These are phyloP conservation scores for Phyllotreta striolata DNA, from an alignment of 2,888 invertebrate genomes.

Conservation along the genomic window DNA sequence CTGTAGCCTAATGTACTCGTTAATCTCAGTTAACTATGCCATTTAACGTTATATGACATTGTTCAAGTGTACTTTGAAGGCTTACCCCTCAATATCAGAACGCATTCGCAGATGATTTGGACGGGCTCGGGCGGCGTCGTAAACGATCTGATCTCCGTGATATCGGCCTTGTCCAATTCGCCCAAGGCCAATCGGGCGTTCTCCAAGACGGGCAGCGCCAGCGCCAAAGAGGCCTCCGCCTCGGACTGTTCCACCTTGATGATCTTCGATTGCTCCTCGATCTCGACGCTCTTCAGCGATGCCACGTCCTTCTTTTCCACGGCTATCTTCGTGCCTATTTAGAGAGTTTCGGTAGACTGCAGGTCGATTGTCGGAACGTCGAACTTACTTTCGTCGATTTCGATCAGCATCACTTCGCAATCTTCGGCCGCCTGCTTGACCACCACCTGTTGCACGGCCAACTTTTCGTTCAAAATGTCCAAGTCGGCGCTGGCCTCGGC, in stretches of 20 bases:
- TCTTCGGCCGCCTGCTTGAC: slow-evolving; percentile 83
- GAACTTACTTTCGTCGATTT: slow-evolving; percentile 70
- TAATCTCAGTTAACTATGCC: too few relatives aligned
- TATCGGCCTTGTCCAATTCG: slow-evolving; percentile 87
- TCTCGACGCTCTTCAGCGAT: slow-evolving; percentile 80
- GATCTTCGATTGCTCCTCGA: slow-evolving; percentile 80
- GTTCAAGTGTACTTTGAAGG: too few relatives aligned
- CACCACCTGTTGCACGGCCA: slow-evolving; percentile 83
- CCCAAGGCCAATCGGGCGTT: slow-evolving; percentile 80
- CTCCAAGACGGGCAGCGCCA: slow-evolving; percentile 86
- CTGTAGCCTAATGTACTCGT: slow-evolving; percentile 65
- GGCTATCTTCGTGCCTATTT: slow-evolving; percentile 75
- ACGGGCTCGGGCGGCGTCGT: slow-evolving; percentile 91
- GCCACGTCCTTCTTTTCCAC: slow-evolving; percentile 82
- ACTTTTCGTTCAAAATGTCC: slow-evolving; percentile 78
- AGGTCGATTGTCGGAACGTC: too few relatives aligned
- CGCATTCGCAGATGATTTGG: slow-evolving; percentile 89
- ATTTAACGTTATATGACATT: too few relatives aligned
- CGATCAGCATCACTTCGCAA: slow-evolving; percentile 79
- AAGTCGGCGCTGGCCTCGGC: slow-evolving; percentile 86
- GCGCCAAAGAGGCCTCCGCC: slow-evolving; percentile 80
- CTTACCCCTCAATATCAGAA: slow-evolving; percentile 79
- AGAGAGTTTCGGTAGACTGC: too few relatives aligned
- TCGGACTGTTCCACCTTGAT: slow-evolving; percentile 85
- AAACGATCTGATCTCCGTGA: slow-evolving; percentile 91